Evolutionary conservation across 2,888 invertebrate species (phyloP).

Genomic region (Nomada ruficornis): DNA sequence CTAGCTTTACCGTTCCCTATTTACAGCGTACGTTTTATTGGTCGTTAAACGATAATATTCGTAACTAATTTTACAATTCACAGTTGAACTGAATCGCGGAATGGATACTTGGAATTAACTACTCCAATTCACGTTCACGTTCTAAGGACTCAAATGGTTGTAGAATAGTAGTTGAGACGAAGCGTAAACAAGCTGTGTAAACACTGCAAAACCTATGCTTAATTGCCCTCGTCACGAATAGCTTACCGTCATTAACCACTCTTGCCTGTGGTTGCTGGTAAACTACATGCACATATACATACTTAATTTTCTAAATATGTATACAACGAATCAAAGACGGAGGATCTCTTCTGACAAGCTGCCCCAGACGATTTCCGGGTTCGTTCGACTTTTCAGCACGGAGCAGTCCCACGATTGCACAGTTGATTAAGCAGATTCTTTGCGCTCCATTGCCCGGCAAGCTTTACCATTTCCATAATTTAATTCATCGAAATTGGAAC

Average conservation of each 20-base stretch:
- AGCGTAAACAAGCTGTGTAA: background rate
- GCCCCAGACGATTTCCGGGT: background rate
- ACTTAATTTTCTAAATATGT: conserved; percentile 9
- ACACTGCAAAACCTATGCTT: background rate
- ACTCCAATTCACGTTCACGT: background rate
- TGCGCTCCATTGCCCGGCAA: background rate
- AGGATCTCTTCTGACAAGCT: background rate
- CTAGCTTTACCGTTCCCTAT: background rate
- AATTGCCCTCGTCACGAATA: background rate
- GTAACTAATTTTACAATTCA: background rate
- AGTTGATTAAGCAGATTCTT: background rate
- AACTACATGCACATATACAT: background rate
- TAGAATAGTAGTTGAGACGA: background rate
- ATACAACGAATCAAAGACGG: conserved; percentile 2
- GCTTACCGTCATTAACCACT: background rate
- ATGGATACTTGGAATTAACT: no score
- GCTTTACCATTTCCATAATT: background rate
- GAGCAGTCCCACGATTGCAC: background rate
- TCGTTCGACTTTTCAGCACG: background rate
- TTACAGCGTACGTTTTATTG: background rate
- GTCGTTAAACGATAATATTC: background rate
- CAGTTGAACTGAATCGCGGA: no score
- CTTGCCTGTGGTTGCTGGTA: background rate
- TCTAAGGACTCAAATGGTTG: background rate
- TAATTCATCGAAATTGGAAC: background rate